These are phyloP conservation scores for Portunus trituberculatus DNA, from an alignment of 1,140 invertebrate genomes.

Conservation along the genomic window DNA sequence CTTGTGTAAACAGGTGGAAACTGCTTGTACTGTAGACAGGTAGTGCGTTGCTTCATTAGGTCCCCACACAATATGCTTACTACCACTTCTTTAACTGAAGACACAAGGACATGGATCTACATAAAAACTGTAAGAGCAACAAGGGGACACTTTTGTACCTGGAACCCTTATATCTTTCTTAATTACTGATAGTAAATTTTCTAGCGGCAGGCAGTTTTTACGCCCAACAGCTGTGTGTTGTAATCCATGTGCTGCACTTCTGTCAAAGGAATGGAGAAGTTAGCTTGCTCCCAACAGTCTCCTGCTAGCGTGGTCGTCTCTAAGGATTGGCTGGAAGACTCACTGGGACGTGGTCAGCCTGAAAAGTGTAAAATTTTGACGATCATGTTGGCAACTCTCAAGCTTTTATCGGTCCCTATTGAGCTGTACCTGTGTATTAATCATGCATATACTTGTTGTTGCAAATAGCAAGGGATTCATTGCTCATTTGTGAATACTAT, in stretches of 20 bases:
- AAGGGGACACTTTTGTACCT: background rate
- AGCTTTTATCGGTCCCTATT: slow-evolving; percentile 71
- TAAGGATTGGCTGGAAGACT: slow-evolving; percentile 34
- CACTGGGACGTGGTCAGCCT: background rate
- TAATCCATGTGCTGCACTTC: slow-evolving; percentile 42
- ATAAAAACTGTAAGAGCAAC: background rate
- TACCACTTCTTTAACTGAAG: slow-evolving; percentile 59
- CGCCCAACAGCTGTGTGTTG: background rate
- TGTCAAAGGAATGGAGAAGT: slow-evolving; percentile 42
- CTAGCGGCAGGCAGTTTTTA: background rate
- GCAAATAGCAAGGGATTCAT: slow-evolving; percentile 71
- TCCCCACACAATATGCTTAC: slow-evolving; percentile 53
- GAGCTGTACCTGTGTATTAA: slow-evolving; percentile 70
- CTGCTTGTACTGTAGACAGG: slow-evolving; percentile 70
- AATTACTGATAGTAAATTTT: background rate
- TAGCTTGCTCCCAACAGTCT: slow-evolving; percentile 66
- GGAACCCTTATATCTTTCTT: background rate
- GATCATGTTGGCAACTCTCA: slow-evolving; percentile 35
- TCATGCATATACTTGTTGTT: slow-evolving; percentile 71
- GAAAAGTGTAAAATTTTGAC: background rate
- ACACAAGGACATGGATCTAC: slow-evolving; percentile 5
- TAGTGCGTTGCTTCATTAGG: slow-evolving; percentile 69
- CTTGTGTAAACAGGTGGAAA: slow-evolving; percentile 59
- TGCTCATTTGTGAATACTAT: slow-evolving; percentile 76
- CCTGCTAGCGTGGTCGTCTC: slow-evolving; percentile 53